Evolutionary conservation across 2,113 vertebrate genomes (phyloP).

Genomic region (Catharus fuscescens): DNA sequence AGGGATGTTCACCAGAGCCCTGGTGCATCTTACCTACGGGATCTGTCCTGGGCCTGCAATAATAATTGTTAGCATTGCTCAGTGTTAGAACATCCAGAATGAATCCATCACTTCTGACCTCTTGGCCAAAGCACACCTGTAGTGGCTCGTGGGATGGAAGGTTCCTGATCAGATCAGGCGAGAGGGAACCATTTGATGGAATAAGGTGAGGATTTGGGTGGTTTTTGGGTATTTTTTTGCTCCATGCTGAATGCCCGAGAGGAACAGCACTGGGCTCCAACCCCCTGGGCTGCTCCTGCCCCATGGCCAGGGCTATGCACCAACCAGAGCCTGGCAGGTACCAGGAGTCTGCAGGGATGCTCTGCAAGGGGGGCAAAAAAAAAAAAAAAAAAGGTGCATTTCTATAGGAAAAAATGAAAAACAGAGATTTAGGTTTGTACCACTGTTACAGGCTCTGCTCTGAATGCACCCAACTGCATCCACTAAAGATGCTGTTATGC

Average conservation of each 20-base stretch:
- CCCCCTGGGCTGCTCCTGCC: not conserved
- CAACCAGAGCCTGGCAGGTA: not conserved
- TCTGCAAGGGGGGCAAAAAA: not conserved
- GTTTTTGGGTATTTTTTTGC: not conserved
- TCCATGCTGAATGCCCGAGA: fast-evolving
- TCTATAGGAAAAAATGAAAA: not conserved
- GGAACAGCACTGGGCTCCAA: not conserved
- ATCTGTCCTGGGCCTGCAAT: not conserved
- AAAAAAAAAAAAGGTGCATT: fast-evolving
- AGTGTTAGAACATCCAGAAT: not conserved
- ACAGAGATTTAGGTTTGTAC: not conserved
- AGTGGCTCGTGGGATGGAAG: not conserved
- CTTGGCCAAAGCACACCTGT: not conserved
- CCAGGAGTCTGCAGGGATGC: not conserved
- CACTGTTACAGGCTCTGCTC: not conserved
- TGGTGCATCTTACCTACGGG: not conserved
- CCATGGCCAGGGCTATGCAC: fast-evolving
- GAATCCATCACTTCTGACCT: not conserved
- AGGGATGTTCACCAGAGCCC: not conserved
- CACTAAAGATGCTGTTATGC: not conserved
- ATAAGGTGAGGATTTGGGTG: fast-evolving
- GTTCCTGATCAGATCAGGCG: fast-evolving
- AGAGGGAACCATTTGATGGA: not conserved
- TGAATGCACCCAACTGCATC: not conserved
- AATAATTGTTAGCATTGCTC: not conserved